Evolutionary conservation across 2,113 vertebrate species (phyloP).

Genomic region (Phaetusa simplex): DNA sequence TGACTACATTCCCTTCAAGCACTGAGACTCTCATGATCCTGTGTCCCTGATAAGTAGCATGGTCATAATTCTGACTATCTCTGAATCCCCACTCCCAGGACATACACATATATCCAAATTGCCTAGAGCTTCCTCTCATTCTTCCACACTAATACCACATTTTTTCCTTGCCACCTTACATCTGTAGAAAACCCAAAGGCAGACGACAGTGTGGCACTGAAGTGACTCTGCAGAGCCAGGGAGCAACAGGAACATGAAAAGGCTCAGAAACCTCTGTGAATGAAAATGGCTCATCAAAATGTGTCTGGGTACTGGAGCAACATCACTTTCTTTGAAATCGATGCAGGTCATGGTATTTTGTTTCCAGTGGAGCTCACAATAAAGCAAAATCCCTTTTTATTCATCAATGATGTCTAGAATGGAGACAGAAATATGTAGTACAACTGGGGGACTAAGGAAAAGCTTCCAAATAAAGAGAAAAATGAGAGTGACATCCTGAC

Average conservation of each 20-base stretch:
- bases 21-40: neutral
- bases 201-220: neutral
- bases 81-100: neutral
- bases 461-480: neutral
- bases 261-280: neutral
- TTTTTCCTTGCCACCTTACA: neutral
- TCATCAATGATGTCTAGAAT: neutral
- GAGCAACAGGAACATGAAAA: neutral
- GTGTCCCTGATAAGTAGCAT: neutral
- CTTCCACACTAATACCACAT: neutral
- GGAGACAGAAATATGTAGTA: neutral
- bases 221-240: neutral
- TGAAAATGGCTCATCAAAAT: neutral
- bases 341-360: neutral
- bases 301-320: neutral
- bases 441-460: neutral
- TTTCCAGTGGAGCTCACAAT: neutral
- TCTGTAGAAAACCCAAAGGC: neutral
- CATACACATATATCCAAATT: neutral
- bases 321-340: neutral
- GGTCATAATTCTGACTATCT: neutral
- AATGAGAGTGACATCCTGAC: neutral
- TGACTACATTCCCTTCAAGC: neutral
- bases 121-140: neutral
- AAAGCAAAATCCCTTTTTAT: neutral